Evolutionary conservation across 2,797 vertebrate genomes (phyloP).

Genomic region (Myotis pilosus): DNA sequence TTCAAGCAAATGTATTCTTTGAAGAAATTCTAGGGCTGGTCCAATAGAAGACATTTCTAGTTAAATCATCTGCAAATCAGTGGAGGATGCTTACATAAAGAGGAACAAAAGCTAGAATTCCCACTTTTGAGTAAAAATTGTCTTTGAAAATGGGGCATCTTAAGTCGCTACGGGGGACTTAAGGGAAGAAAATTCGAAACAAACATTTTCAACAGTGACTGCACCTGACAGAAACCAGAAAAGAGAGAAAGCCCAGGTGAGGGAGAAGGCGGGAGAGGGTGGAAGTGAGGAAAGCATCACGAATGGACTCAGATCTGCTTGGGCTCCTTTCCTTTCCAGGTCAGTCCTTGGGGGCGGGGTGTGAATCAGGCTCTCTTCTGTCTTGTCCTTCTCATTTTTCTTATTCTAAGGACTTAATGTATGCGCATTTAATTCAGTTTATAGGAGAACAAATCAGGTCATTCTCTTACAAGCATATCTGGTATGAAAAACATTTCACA

Average conservation of each 20-base stretch:
- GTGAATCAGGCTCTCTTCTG: not conserved
- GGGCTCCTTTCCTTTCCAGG: not conserved
- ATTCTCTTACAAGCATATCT: not conserved
- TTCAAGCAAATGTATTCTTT: not conserved
- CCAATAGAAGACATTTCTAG: not conserved
- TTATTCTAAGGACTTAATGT: not conserved
- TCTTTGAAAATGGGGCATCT: not conserved
- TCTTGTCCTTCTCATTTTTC: not conserved
- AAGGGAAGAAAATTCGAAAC: not conserved
- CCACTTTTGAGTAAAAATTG: not conserved
- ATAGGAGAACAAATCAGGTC: not conserved
- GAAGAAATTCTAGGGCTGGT: not conserved
- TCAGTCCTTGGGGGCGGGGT: not conserved
- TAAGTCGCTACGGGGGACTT: not conserved
- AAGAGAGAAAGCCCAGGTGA: not conserved
- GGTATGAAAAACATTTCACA: not conserved
- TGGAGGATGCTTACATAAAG: not conserved
- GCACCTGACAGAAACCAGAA: not conserved
- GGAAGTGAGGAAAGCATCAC: not conserved
- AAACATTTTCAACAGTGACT: not conserved
- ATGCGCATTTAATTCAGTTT: not conserved
- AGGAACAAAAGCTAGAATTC: not conserved
- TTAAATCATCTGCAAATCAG: not conserved
- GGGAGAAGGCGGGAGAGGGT: not conserved
- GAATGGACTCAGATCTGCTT: not conserved